phyloP scores from a whole-genome alignment of 2,797 vertebrate genomes.

The Labeo calbasu region DNA sequence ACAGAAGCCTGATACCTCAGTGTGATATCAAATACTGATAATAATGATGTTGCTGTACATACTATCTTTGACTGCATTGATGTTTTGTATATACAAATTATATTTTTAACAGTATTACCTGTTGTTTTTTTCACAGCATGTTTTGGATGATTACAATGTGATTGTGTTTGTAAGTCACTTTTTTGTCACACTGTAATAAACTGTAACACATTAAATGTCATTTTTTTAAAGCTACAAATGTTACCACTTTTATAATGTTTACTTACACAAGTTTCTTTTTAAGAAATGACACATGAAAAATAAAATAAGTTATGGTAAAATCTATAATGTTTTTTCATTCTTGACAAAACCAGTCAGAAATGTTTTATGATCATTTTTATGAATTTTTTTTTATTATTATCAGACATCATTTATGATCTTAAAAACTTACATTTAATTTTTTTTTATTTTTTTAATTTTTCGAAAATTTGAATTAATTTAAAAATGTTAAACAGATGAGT shows the following conservation, averaged over 20 bases:
- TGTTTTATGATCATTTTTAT: background rate
- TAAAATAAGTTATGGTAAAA: conserved; percentile 75
- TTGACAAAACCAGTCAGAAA: background rate
- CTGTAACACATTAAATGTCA: conserved; percentile 38
- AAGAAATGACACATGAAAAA: conserved; percentile 6
- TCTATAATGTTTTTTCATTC: conserved; percentile 27
- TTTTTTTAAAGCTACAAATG: conserved; percentile 1
- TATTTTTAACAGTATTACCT: conserved; percentile 81
- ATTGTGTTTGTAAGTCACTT: conserved; percentile 76
- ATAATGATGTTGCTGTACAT: conserved; percentile 61
- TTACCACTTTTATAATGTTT: conserved; percentile 36
- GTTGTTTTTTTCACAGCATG: conserved; percentile 79
- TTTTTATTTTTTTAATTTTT: too few relatives aligned
- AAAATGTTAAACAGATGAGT: background rate
- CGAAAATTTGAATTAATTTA: background rate
- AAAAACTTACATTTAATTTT: too few relatives aligned
- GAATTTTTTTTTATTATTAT: too few relatives aligned
- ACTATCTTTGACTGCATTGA: conserved; percentile 78
- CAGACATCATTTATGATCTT: background rate
- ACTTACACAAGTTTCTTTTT: conserved; percentile 14
- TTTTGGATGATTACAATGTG: conserved; percentile 66
- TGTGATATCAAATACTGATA: too few relatives aligned
- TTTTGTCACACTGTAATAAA: conserved; percentile 76
- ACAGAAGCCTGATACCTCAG: conserved; percentile 24
- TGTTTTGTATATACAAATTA: conserved; percentile 83